Base-by-base conservation (phyloP, 2,888 invertebrate genomes). In the Drosophila robusta region DNA sequence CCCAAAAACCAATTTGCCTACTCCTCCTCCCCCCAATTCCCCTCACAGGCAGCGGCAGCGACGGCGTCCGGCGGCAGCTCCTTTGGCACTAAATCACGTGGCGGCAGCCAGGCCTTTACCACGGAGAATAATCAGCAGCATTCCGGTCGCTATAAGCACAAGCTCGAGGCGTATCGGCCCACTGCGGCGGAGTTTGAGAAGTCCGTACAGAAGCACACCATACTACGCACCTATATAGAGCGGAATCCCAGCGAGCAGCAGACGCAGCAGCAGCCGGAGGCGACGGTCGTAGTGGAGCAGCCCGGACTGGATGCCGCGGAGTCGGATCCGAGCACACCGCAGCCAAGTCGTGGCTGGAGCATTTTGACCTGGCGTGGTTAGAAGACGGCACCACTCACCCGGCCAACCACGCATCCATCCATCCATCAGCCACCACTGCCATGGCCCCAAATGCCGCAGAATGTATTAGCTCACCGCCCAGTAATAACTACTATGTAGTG, bases 1-100 rank as follows among this genome's bases (percentile, higher is more conserved):
- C 93, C 93, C 78, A 63, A 60, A 74, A 66, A 75, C 54, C 84
- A 78, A 70, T 74, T 67, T 62, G 60, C 77, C 67, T 68, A 71
- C 75, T 64, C 87, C 71, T 67, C 84, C 70, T 70, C 75, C 75
- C 57, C 79, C 63, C 66, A 72, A 74, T 80, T 75, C 66, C 75
- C 89, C 93, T 93, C 81, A 94, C 93, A 92, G 94, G 93, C 93
- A 81, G 57, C 89, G 65, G 91, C 93, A 92, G 62, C 72, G 52
- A n/a, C 77, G 54, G 18, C 70, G 65, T 62, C 74, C 67, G 61
- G 75, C 47, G 79, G 89, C 68, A 71, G 75, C 67, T 82, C 89
- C 70, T 89, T 80, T 68, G 90, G 90, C 67, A 75, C 72, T 47
- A 72, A 82, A 50, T 29, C 70, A 45, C 74, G 74, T 44, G 88